Percentiles rank a stretch among this genome's conserved stretches.
phyloP scores from a whole-genome alignment of 2,888 invertebrate genomes.

The Polyploca ridens region DNA sequence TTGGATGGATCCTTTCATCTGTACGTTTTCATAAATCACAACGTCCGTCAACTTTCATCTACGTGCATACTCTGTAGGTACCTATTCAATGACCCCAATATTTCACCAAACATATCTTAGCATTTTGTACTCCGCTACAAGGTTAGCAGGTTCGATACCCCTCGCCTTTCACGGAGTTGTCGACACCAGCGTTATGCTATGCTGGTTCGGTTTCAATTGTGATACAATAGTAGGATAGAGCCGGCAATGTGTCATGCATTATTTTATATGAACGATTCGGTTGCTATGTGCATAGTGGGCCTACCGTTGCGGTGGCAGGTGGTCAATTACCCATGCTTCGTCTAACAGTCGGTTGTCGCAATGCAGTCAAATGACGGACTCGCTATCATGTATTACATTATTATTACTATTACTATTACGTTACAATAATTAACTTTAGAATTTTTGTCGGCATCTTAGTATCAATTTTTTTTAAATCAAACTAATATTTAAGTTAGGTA shows the following conservation, averaged over 20 bases:
- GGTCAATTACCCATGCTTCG: conserved; percentile 53
- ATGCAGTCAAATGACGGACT: conserved; percentile 39
- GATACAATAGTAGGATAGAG: conserved; percentile 29
- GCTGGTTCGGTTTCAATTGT: conserved; percentile 40
- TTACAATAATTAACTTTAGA: conserved; percentile 16
- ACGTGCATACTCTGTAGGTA: conserved; percentile 19
- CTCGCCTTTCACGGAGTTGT: conserved; percentile 56
- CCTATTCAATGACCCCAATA: conserved; percentile 58
- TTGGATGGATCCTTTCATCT: conserved; percentile 15
- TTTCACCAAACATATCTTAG: conserved; percentile 38
- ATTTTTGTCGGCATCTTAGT: neutral
- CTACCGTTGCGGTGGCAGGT: conserved; percentile 32
- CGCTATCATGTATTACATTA: conserved; percentile 40
- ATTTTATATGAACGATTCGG: conserved; percentile 28
- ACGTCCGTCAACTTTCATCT: conserved; percentile 53
- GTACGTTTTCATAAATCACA: conserved; percentile 36
- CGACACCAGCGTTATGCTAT: conserved; percentile 34
- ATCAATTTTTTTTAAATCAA: neutral
- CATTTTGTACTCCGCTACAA: conserved; percentile 55
- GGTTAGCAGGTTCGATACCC: conserved; percentile 40
- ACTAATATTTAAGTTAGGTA: neutral
- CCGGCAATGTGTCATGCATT: conserved; percentile 38
- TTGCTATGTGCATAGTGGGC: neutral
- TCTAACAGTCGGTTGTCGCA: conserved; percentile 50
- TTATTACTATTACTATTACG: too few relatives aligned